Percentiles rank a stretch among this genome's conserved stretches.
These are phyloP conservation scores for Eupristina koningsbergeri DNA, from an alignment of 1,140 invertebrate genomes.

Conservation along the genomic window DNA sequence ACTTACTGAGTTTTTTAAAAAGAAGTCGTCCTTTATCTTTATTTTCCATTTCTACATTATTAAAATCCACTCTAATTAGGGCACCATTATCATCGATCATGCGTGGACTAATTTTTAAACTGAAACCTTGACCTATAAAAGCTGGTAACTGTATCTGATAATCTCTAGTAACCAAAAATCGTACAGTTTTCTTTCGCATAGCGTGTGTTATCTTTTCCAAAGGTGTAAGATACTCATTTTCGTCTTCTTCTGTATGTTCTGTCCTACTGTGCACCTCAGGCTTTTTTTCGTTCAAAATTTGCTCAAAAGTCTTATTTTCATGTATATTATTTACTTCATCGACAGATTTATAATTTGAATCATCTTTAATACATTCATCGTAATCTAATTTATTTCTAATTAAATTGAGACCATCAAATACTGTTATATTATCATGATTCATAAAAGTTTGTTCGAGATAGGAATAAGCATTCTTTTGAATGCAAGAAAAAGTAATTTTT, in stretches of 20 bases:
- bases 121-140: constrained; percentile 80
- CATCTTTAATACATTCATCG: constrained; percentile 69
- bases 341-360: constrained; percentile 60
- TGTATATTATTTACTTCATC: constrained; percentile 55
- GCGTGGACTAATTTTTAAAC: constrained; percentile 81
- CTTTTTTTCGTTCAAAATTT: constrained; percentile 9
- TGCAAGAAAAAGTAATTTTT: constrained; percentile 79
- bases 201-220: constrained; percentile 82
- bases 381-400: constrained; percentile 79
- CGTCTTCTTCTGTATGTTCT: constrained; percentile 57
- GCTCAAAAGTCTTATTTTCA: constrained; percentile 52
- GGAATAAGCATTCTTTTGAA: constrained; percentile 82
- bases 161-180: constrained; percentile 84
- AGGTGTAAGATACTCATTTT: constrained; percentile 70
- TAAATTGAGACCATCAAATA: constrained; percentile 81
- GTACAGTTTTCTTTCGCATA: constrained; percentile 78
- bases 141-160: constrained; percentile 81
- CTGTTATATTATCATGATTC: constrained; percentile 77
- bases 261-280: not conserved
- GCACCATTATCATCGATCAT: constrained; percentile 82
- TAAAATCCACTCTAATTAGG: constrained; percentile 80
- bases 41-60: constrained; percentile 53
- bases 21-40: constrained; percentile 73
- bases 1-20: constrained; percentile 84
- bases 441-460: constrained; percentile 80